Evolutionary conservation across 2,888 invertebrate genomes (phyloP), one percentile per base, ranked within the genome.

Genomic region (Neocrepidodera transversa): DNA sequence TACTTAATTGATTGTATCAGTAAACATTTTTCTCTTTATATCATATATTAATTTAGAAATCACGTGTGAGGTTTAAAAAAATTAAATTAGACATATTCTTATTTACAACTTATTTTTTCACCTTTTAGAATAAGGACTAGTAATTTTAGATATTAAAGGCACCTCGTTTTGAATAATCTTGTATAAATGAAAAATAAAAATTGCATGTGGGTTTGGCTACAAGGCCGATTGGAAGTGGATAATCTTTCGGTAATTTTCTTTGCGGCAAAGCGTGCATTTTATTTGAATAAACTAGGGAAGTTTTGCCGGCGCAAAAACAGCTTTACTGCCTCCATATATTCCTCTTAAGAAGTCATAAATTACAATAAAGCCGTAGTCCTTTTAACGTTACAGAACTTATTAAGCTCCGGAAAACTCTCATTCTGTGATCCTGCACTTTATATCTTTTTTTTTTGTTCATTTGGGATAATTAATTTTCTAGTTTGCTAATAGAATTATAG

Each of bases 311-410:
- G 51, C 51, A 58, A 58, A 58, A 60, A 65, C 64, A 61, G 62
- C 64, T 56, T 62, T 60, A 56, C 54, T 57, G 59, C 63, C 64
- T 58, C 62, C 63, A 65, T 67, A 67, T 67, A 67, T 67, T 63
- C 63, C 58, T 60, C 60, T 67, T 65, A 65, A 65, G 64, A 63
- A 62, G 64, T 54, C 58, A 64, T 67, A 65, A 65, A 67, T 67
- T 65, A 58, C 63, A 57, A 61, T 64, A 62, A 62, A 58, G 58
- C 62, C 58, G 59, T 61, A 55, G 58, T 65, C 58, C 57, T 63
- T 65, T 62, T 54, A 59, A 58, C 61, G 61, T 63, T 55, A 59
- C 58, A 50, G 59, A 60, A 58, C 62, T 60, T 60, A 65, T 60
- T 65, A 57, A 61, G 58, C 55, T 40, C 43, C 26, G 26, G 45